Evolutionary conservation across 2,113 vertebrate genomes (phyloP).

Genomic region (Egretta garzetta): DNA sequence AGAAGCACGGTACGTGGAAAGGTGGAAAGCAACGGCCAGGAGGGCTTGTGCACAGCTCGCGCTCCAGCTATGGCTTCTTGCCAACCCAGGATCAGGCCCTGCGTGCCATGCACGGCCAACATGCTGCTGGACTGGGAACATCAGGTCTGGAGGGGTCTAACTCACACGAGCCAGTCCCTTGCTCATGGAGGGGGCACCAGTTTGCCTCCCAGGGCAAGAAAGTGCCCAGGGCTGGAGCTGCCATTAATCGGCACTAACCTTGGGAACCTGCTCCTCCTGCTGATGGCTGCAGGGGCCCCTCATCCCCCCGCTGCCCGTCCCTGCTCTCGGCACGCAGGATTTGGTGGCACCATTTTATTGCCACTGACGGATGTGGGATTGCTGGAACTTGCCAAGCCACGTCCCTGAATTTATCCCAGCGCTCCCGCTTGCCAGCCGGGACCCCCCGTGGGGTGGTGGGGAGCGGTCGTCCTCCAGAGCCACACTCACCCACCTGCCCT

Average conservation of each 20-base stretch:
- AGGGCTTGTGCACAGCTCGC: fast-evolving
- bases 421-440: not conserved
- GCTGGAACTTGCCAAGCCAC: not conserved
- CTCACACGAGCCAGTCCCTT: not conserved
- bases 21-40: not conserved
- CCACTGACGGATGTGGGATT: not conserved
- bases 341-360: not conserved
- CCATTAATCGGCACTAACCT: not conserved
- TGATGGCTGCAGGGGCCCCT: too few species aligned
- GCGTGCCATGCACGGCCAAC: fast-evolving
- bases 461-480: not conserved
- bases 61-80: not conserved
- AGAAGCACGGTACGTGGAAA: fast-evolving
- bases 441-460: fast-evolving
- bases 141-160: fast-evolving
- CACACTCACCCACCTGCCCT: not conserved
- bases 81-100: not conserved
- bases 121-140: fast-evolving
- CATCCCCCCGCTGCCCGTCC: not conserved
- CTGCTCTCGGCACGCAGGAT: fast-evolving
- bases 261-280: fast-evolving
- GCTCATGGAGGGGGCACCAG: fast-evolving
- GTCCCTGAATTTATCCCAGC: not conserved
- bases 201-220: not conserved
- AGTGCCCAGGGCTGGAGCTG: not conserved